A percentile compares a stretch with the other conserved stretches of the same genome.
Evolutionary conservation across 2,888 invertebrate genomes (phyloP).

Genomic region (Ichneumoninae sp.): DNA sequence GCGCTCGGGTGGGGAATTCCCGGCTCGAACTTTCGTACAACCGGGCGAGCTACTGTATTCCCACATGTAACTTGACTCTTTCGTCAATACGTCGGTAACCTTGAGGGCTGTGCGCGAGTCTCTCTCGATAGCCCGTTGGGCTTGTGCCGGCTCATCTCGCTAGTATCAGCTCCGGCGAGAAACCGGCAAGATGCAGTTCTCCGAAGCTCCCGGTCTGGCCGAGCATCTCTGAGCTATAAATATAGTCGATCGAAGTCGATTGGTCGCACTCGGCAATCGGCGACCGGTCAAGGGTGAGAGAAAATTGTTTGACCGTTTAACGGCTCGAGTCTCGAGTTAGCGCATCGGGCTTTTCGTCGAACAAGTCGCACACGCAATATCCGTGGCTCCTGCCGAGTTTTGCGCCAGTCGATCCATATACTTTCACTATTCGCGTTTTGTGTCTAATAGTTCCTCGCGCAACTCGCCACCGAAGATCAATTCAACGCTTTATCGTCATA

Average conservation of each 20-base stretch:
- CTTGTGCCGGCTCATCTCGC: constrained; percentile 76
- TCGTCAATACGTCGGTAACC: constrained; percentile 80
- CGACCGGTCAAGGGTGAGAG: background rate
- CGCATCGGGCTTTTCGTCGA: constrained; percentile 44
- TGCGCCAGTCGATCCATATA: constrained; percentile 13
- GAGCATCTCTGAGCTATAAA: background rate
- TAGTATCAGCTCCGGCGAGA: constrained; percentile 75
- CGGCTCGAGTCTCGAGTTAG: constrained; percentile 55
- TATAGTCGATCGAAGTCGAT: background rate
- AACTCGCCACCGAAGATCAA: constrained; percentile 47
- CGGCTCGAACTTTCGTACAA: constrained; percentile 43
- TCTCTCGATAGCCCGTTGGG: constrained; percentile 73
- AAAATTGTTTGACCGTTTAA: constrained; percentile 32
- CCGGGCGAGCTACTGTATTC: constrained; percentile 13
- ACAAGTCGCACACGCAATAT: constrained; percentile 56
- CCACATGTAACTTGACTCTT: constrained; percentile 61
- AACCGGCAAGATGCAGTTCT: constrained; percentile 78
- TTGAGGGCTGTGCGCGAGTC: constrained; percentile 73
- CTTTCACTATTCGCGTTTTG: constrained; percentile 67
- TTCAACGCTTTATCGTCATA: constrained; percentile 1
- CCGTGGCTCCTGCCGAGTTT: constrained; percentile 24
- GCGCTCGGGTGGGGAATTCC: constrained; percentile 50
- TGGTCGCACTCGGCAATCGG: background rate
- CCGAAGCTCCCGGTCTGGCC: constrained; percentile 39
- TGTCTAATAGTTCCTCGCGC: constrained; percentile 21